phyloP scores from a whole-genome alignment of 2,113 vertebrate genomes.

The Miniopterus natalensis region DNA sequence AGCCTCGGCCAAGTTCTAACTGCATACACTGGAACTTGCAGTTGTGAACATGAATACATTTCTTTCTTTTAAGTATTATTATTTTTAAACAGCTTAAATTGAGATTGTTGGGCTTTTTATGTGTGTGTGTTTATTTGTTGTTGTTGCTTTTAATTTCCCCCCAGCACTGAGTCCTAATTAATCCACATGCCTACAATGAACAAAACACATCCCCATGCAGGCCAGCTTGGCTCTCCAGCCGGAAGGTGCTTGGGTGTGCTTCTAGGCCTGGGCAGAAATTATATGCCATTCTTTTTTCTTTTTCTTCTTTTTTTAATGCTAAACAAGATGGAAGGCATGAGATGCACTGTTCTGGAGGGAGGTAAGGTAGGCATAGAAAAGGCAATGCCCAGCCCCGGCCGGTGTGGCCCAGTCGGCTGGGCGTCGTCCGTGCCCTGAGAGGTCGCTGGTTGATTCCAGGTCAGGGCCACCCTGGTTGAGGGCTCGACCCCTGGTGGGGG shows the following conservation, averaged over 20 bases:
- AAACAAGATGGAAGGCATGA: background rate
- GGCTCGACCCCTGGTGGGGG: background rate
- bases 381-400: too few species aligned
- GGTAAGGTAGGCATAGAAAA: background rate
- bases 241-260: background rate
- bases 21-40: background rate
- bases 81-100: background rate
- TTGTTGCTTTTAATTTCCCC: background rate
- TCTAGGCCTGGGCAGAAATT: background rate
- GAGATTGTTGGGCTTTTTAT: background rate
- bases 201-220: background rate
- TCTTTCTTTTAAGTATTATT: background rate
- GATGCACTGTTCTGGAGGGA: background rate
- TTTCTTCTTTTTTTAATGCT: background rate
- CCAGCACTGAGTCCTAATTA: background rate
- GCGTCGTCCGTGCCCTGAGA: background rate
- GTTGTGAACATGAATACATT: background rate
- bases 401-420: background rate
- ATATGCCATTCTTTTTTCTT: background rate
- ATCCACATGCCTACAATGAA: background rate
- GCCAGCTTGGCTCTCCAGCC: background rate
- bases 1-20: background rate
- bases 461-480: background rate
- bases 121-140: too few species aligned
- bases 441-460: background rate